Percentiles rank a stretch among this genome's conserved stretches.
These are phyloP conservation scores for Harmothoe impar DNA, from an alignment of 2,888 invertebrate genomes.

Conservation along the genomic window DNA sequence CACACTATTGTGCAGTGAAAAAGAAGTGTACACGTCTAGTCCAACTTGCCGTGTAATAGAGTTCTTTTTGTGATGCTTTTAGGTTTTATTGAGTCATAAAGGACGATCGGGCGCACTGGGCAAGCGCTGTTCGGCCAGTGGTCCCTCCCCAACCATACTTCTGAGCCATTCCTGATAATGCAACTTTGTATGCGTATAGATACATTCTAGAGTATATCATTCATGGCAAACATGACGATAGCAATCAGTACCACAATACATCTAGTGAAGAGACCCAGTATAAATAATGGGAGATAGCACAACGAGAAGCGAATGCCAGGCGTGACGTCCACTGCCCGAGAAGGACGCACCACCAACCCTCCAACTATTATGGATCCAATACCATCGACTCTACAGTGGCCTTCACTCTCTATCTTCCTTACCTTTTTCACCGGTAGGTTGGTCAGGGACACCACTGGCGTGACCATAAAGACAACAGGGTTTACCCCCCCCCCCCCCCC, in stretches of 20 bases:
- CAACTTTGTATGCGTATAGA: too few relatives aligned
- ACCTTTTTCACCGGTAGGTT: not conserved
- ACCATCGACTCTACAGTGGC: not conserved
- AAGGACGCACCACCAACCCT: not conserved
- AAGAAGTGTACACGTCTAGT: too few relatives aligned
- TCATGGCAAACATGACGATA: not conserved
- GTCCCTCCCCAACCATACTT: too few relatives aligned
- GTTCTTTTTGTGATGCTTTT: not conserved
- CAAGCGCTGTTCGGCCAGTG: too few relatives aligned
- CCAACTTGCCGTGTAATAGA: not conserved
- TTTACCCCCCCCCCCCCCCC: not conserved
- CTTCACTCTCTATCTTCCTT: not conserved
- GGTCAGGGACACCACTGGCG: not conserved
- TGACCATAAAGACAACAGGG: slow-evolving; percentile 19
- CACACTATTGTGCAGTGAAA: too few relatives aligned
- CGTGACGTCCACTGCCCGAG: not conserved
- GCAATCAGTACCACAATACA: not conserved
- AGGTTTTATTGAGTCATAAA: not conserved
- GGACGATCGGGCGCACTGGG: not conserved
- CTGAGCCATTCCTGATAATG: too few relatives aligned
- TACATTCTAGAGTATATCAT: too few relatives aligned
- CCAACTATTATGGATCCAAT: not conserved
- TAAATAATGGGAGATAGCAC: not conserved
- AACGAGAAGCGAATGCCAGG: not conserved
- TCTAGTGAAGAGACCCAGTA: not conserved